These are phyloP conservation scores for Hyalella azteca DNA, from an alignment of 2,888 invertebrate genomes.

Conservation along the genomic window DNA sequence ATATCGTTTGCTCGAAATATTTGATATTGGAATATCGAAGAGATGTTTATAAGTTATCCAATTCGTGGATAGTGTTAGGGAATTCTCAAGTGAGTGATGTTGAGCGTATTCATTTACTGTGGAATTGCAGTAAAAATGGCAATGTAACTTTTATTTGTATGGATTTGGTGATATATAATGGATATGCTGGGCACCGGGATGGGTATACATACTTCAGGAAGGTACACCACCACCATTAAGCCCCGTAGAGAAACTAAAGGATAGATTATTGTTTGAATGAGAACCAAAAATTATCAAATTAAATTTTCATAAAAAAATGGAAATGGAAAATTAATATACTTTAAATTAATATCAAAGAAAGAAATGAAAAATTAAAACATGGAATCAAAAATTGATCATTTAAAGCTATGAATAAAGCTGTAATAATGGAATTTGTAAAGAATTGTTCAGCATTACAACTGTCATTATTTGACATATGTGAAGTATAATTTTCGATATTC, in stretches of 20 bases:
- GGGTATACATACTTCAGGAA: background rate
- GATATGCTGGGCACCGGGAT: too few species aligned
- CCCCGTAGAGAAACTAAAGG: background rate
- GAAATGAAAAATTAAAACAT: background rate
- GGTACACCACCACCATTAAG: conserved; percentile 12
- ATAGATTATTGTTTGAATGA: background rate
- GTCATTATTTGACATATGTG: background rate
- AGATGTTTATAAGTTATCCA: too few species aligned
- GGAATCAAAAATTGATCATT: background rate
- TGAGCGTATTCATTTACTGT: too few species aligned
- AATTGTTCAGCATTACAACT: background rate
- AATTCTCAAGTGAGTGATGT: too few species aligned
- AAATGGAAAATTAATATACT: background rate
- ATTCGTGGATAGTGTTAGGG: too few species aligned
- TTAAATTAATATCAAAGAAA: background rate
- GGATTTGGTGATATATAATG: too few species aligned
- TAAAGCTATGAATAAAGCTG: background rate
- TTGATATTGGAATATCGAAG: too few species aligned
- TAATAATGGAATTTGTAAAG: background rate
- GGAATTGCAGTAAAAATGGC: too few species aligned
- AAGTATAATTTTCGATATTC: too few species aligned
- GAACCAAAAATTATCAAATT: background rate
- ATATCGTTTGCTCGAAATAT: too few species aligned
- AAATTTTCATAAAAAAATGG: background rate
- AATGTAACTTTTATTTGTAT: too few species aligned